Conservation (phyloP, 2,113 vertebrate species). For the Oncorhynchus gorbuscha region DNA sequence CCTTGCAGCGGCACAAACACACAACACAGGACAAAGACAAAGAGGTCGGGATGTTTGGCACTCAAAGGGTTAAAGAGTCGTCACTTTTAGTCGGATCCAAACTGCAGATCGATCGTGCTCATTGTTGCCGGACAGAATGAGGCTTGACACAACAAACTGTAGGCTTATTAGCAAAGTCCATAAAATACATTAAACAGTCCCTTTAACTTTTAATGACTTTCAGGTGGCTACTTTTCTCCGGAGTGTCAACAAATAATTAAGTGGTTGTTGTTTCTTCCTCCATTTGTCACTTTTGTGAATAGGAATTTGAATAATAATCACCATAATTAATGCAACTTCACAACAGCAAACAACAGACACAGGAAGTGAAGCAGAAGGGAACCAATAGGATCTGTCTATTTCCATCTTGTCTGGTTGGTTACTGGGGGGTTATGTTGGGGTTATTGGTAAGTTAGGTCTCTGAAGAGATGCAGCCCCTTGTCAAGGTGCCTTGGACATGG, state of each 20-base stretch:
- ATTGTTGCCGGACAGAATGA: slow-evolving; percentile 17
- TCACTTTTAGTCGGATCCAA: slow-evolving; percentile 33
- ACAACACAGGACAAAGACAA: slow-evolving; percentile 34
- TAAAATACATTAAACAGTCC: slow-evolving; percentile 70
- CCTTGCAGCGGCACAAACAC: slow-evolving; percentile 73
- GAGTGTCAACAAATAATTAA: slow-evolving; percentile 23
- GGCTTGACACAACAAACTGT: not conserved
- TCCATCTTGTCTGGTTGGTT: slow-evolving; percentile 64
- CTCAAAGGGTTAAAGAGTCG: slow-evolving; percentile 84
- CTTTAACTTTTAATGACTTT: slow-evolving; percentile 85
- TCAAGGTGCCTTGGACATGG: slow-evolving; percentile 48
- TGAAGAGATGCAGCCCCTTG: slow-evolving; percentile 76
- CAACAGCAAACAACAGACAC: slow-evolving; percentile 69
- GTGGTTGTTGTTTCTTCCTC: slow-evolving; percentile 19
- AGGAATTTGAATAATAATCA: slow-evolving; percentile 20
- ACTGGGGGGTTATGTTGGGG: slow-evolving; percentile 79
- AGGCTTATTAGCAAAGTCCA: not conserved
- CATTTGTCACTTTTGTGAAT: slow-evolving; percentile 32
- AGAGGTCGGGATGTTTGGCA: slow-evolving; percentile 57
- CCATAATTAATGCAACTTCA: slow-evolving; percentile 51
- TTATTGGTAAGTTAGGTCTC: slow-evolving; percentile 78
- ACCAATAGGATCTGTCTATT: slow-evolving; percentile 46
- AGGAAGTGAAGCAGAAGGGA: slow-evolving; percentile 59
- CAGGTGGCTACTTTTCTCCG: slow-evolving; percentile 27
- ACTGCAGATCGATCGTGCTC: not conserved